Conservation (phyloP, 2,888 invertebrate species). For the Philhelius pedissequus region DNA sequence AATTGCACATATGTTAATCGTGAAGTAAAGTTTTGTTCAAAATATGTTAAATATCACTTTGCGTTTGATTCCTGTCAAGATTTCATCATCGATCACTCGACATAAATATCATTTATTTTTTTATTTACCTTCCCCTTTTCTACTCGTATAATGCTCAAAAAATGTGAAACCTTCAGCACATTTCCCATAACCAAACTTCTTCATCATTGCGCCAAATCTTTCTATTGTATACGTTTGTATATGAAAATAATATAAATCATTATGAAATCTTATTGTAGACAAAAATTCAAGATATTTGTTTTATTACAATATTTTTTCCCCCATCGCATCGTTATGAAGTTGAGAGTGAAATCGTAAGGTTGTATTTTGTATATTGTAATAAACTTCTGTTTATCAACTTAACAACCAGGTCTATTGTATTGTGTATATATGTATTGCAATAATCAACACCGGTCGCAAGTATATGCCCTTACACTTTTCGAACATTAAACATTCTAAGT, state of each 20-base stretch:
- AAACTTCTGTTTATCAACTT: slow-evolving; percentile 31
- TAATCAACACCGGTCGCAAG: not conserved
- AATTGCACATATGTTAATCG: slow-evolving; percentile 10
- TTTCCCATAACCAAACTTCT: slow-evolving; percentile 39
- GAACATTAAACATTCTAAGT: no score
- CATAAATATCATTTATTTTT: not conserved
- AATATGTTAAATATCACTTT: slow-evolving; percentile 16
- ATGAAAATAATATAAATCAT: slow-evolving; percentile 18
- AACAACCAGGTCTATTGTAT: not conserved
- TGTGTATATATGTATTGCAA: not conserved
- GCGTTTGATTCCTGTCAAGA: slow-evolving; percentile 22
- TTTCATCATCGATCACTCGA: not conserved
- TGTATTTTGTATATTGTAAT: not conserved
- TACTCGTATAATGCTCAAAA: no score
- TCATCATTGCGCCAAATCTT: slow-evolving; percentile 16
- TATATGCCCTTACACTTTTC: not conserved
- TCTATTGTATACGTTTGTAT: slow-evolving; percentile 41
- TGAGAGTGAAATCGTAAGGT: slow-evolving; percentile 11
- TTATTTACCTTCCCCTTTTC: not conserved
- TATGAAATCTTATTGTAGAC: slow-evolving; percentile 29
- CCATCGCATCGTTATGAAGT: not conserved
- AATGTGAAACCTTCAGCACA: slow-evolving; percentile 24
- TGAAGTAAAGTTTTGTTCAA: slow-evolving; percentile 16
- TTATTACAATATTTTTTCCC: not conserved
- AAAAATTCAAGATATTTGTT: slow-evolving; percentile 35